Evolutionary conservation across 2,888 invertebrate genomes (phyloP).

Genomic region (Athalia circularis): DNA sequence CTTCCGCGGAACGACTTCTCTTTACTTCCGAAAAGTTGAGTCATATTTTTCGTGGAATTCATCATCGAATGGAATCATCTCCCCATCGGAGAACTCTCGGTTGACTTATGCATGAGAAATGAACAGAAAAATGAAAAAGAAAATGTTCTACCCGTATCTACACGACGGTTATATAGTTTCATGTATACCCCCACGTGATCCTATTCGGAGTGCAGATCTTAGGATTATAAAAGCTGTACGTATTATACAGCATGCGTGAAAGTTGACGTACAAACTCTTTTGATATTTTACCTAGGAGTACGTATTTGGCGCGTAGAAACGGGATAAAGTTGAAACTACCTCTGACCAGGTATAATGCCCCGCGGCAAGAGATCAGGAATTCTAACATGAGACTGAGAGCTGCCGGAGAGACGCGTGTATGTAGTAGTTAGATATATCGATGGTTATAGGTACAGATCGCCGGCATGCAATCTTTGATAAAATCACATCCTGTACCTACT

Average conservation of each 20-base stretch:
- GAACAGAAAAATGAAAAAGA: too few relatives aligned
- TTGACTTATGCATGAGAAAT: too few relatives aligned
- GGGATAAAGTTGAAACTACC: slow-evolving; percentile 37
- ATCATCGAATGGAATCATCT: slow-evolving; percentile 14
- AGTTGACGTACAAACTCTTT: slow-evolving; percentile 31
- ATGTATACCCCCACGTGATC: slow-evolving; percentile 21
- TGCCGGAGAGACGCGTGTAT: background rate
- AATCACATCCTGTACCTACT: slow-evolving; percentile 3
- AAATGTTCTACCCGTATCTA: too few relatives aligned
- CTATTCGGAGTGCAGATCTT: slow-evolving; percentile 19
- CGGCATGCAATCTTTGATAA: slow-evolving; percentile 28
- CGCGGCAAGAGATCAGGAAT: slow-evolving; percentile 31
- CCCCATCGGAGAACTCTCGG: background rate
- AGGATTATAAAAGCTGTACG: background rate
- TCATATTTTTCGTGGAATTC: background rate
- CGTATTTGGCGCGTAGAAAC: slow-evolving; percentile 36
- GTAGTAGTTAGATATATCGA: background rate
- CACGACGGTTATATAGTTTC: too few relatives aligned
- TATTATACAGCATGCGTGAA: slow-evolving; percentile 9
- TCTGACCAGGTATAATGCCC: slow-evolving; percentile 14
- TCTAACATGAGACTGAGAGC: background rate
- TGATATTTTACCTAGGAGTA: slow-evolving; percentile 1
- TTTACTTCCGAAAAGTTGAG: slow-evolving; percentile 15
- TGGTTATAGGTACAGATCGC: slow-evolving; percentile 2
- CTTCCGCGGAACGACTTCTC: background rate